These are phyloP conservation scores for Matsumurasca onukii DNA, from an alignment of 1,140 invertebrate species.

Conservation along the genomic window DNA sequence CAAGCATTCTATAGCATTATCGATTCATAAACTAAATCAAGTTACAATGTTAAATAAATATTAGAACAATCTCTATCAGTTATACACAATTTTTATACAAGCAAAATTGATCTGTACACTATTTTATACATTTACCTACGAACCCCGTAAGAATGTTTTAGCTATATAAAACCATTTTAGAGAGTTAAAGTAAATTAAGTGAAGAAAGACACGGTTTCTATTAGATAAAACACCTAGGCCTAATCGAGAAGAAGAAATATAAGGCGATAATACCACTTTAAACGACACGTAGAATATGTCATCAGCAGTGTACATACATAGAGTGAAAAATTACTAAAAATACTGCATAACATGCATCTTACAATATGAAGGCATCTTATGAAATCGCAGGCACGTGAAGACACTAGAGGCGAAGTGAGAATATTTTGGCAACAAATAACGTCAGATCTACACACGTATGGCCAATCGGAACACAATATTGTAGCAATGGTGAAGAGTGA, in stretches of 20 bases:
- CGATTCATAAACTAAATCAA: neutral
- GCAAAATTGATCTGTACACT: slow-evolving; percentile 23
- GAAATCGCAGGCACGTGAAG: neutral
- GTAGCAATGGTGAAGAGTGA: neutral
- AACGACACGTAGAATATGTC: too few relatives aligned
- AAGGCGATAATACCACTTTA: too few relatives aligned
- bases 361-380: slow-evolving; percentile 12
- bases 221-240: neutral
- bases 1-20: neutral
- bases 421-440: slow-evolving; percentile 17
- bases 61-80: slow-evolving; percentile 14
- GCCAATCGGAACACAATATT: slow-evolving; percentile 5
- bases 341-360: neutral
- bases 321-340: neutral
- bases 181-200: neutral
- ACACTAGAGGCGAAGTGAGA: neutral
- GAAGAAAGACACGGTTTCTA: slow-evolving; percentile 18
- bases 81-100: slow-evolving; percentile 21
- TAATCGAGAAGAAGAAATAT: neutral
- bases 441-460: slow-evolving; percentile 21
- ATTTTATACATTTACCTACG: slow-evolving; percentile 6
- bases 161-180: neutral
- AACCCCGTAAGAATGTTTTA: neutral
- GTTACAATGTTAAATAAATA: slow-evolving; percentile 20
- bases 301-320: neutral